Conservation (phyloP, 1,140 invertebrate genomes). For the Drosophila sproati region DNA sequence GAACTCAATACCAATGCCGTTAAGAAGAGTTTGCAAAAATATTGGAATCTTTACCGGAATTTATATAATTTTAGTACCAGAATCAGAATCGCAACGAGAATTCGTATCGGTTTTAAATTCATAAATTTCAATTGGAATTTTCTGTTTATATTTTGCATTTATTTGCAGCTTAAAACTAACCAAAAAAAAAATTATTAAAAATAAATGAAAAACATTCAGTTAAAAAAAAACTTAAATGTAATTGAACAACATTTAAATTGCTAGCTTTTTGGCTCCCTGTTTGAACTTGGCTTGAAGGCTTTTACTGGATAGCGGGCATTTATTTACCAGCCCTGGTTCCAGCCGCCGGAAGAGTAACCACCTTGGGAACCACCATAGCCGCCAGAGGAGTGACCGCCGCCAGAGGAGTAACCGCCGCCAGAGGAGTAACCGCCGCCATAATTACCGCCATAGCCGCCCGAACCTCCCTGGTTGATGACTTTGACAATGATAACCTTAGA, state of each 20-base stretch:
- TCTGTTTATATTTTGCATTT: constrained; percentile 51
- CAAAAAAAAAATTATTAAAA: constrained; percentile 50
- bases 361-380: constrained; percentile 31
- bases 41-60: too few relatives aligned
- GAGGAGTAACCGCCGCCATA: constrained; percentile 36
- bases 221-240: constrained; percentile 40
- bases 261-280: constrained; percentile 58
- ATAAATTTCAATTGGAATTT: constrained; percentile 58
- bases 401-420: constrained; percentile 47
- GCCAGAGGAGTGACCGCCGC: constrained; percentile 38
- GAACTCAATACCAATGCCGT: too few relatives aligned
- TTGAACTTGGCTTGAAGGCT: constrained; percentile 36
- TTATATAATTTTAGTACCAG: too few relatives aligned
- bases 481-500: constrained; percentile 66
- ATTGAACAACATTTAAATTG: constrained; percentile 36
- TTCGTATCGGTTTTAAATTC: not conserved
- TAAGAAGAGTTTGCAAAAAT: too few relatives aligned
- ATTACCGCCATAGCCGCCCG: constrained; percentile 13
- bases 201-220: constrained; percentile 16
- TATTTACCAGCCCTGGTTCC: constrained; percentile 72
- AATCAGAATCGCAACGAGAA: too few relatives aligned
- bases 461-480: constrained; percentile 47
- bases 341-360: constrained; percentile 43
- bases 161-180: constrained; percentile 52
- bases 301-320: not conserved